Evolutionary conservation across 2,113 vertebrate species (phyloP).

Genomic region (Vicugna pacos): DNA sequence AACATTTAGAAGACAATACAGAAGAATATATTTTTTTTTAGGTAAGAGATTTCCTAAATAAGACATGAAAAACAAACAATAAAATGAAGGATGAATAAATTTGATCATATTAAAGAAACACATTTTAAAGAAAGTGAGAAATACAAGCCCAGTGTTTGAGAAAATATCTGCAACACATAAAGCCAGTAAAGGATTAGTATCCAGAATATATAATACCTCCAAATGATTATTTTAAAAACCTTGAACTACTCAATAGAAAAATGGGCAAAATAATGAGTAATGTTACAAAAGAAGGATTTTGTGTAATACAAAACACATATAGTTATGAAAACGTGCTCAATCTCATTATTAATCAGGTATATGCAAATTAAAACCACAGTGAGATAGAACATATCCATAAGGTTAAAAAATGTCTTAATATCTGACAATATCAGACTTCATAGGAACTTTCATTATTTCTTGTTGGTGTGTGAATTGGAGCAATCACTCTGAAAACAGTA

Average conservation of each 20-base stretch:
- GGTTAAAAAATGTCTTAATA: background rate
- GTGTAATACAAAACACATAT: background rate
- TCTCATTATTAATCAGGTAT: slow-evolving; percentile 28
- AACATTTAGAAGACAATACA: background rate
- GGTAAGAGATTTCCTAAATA: background rate
- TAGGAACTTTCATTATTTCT: slow-evolving; percentile 5
- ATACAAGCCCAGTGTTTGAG: background rate
- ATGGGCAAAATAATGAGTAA: slow-evolving; percentile 11
- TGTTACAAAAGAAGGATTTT: slow-evolving; percentile 3
- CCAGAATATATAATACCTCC: background rate
- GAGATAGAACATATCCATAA: background rate
- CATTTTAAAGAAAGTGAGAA: background rate
- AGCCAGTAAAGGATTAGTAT: background rate
- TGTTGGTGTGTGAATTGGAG: background rate
- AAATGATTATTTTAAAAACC: background rate
- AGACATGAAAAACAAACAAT: background rate
- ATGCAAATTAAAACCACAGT: slow-evolving; percentile 15
- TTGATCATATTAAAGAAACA: background rate
- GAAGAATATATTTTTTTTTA: slow-evolving; percentile 22
- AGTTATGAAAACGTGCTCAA: background rate
- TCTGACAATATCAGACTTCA: background rate
- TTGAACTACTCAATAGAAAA: background rate
- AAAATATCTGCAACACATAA: background rate
- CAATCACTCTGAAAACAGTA: slow-evolving; percentile 38
- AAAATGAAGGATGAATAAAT: background rate